phyloP scores from a whole-genome alignment of 2,888 invertebrate species.

The Idaea dimidiata region DNA sequence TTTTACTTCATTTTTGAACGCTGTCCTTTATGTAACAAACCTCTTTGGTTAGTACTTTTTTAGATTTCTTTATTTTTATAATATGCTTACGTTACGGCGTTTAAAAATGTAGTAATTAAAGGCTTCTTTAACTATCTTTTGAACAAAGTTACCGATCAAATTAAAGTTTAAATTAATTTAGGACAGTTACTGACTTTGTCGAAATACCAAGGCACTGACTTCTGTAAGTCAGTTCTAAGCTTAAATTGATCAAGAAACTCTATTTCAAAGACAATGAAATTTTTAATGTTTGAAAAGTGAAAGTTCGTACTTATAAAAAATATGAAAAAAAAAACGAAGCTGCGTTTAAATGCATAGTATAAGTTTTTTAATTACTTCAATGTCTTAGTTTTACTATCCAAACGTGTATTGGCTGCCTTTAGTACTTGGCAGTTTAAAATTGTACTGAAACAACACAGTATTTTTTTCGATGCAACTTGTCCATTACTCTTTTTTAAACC shows the following conservation, averaged over 20 bases:
- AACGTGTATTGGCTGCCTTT: not conserved
- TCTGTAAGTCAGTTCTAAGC: too few species aligned
- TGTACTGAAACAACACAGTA: not conserved
- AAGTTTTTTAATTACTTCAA: constrained; percentile 43
- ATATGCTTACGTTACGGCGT: constrained; percentile 9
- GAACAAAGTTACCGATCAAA: not conserved
- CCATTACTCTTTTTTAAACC: not conserved
- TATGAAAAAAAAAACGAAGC: constrained; percentile 38
- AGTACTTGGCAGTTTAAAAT: constrained; percentile 3
- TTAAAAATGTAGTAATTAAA: constrained; percentile 10
- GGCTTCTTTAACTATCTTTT: not conserved
- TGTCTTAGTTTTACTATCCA: constrained; percentile 29
- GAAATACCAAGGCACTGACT: too few species aligned
- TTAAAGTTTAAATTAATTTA: not conserved
- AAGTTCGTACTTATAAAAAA: not conserved
- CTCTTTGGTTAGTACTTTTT: not conserved
- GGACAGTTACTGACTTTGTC: too few species aligned
- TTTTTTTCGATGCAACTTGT: not conserved
- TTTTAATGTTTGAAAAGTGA: constrained; percentile 26
- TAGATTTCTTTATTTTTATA: constrained; percentile 8
- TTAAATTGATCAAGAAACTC: not conserved
- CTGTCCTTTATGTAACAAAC: constrained; percentile 3
- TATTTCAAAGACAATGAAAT: not conserved
- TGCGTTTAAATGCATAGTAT: constrained; percentile 71
- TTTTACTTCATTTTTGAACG: constrained; percentile 15